Conservation (phyloP, 1,140 invertebrate species). For the Steinernema feltiae region DNA sequence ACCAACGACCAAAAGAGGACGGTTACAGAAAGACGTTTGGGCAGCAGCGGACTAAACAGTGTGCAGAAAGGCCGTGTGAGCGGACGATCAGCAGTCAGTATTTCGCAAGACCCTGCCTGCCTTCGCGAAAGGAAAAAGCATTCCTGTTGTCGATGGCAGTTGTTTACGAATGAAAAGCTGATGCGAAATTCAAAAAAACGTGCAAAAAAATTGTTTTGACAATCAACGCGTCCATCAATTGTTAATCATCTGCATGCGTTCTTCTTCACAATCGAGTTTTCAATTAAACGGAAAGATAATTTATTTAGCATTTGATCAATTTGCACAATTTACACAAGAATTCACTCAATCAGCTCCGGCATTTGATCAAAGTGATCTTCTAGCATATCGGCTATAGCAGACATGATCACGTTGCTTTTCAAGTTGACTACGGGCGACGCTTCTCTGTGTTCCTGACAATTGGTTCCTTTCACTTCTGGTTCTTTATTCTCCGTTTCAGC, state of each 20-base stretch:
- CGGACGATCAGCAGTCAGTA: background rate
- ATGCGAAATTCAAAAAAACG: too few relatives aligned
- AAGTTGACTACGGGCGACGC: too few relatives aligned
- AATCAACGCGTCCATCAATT: too few relatives aligned
- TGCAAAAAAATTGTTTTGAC: too few relatives aligned
- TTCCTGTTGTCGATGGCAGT: background rate
- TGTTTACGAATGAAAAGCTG: too few relatives aligned
- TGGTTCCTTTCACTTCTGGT: background rate
- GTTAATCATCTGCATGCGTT: too few relatives aligned
- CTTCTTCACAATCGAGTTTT: too few relatives aligned
- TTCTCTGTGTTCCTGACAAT: background rate
- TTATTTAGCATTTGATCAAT: too few relatives aligned
- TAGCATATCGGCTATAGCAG: background rate
- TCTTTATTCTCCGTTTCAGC: too few relatives aligned
- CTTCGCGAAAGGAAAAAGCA: background rate
- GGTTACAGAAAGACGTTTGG: background rate
- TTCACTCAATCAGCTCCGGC: background rate
- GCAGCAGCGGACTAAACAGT: background rate
- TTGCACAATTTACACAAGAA: background rate
- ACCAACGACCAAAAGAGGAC: too few relatives aligned
- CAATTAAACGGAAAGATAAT: too few relatives aligned
- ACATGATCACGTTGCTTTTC: too few relatives aligned
- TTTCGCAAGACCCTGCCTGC: background rate
- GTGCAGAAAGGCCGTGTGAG: background rate
- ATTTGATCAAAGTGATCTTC: background rate